phyloP scores from a whole-genome alignment of 2,888 invertebrate species.

The Argynnis bischoffii region DNA sequence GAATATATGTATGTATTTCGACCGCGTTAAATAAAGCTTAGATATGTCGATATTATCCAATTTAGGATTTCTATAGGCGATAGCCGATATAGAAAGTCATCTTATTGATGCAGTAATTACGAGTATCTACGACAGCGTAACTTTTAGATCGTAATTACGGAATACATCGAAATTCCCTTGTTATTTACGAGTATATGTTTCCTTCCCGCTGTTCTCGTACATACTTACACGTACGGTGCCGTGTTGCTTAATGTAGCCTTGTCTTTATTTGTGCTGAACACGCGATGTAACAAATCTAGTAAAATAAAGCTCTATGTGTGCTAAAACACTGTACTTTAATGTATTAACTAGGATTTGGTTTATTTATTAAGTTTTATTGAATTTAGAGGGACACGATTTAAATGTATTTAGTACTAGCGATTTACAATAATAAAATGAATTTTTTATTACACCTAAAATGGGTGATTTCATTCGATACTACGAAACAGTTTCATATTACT shows the following conservation, averaged over 20 bases:
- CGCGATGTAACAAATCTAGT: constrained; percentile 31
- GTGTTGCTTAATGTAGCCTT: constrained; percentile 28
- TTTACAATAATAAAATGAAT: no score
- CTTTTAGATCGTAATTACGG: constrained; percentile 16
- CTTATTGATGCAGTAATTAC: neutral
- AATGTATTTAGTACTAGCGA: no score
- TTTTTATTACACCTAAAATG: no score
- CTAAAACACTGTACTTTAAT: constrained; percentile 2
- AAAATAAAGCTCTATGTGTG: neutral
- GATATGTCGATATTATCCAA: no score
- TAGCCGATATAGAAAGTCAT: no score
- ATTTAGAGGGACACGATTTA: no score
- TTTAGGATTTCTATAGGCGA: no score
- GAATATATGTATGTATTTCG: no score
- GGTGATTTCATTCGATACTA: no score
- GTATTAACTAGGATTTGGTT: neutral
- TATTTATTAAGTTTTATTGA: neutral
- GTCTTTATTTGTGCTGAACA: constrained; percentile 32
- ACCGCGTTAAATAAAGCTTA: no score
- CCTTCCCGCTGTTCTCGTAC: neutral
- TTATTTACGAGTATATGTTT: neutral
- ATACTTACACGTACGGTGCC: constrained; percentile 9
- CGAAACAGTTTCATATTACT: no score
- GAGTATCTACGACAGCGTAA: neutral
- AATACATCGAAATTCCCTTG: constrained; percentile 2